Evolutionary conservation across 2,797 vertebrate species (phyloP).

Genomic region (Staurois parvus): DNA sequence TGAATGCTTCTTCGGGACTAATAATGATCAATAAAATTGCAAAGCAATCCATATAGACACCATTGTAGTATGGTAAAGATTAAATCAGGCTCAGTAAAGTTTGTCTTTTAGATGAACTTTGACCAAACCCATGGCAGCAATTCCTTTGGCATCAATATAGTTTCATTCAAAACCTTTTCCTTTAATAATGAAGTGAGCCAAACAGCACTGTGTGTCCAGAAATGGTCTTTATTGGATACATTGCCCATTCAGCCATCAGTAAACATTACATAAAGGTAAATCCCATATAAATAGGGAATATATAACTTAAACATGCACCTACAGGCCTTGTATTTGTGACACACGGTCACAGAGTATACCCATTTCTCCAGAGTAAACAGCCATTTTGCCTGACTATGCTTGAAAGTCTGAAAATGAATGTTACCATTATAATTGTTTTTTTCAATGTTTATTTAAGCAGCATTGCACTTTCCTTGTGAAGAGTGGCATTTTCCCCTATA

Average conservation of each 20-base stretch:
- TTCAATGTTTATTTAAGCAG: slow-evolving; percentile 23
- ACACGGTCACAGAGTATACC: neutral
- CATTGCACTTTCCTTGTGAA: slow-evolving; percentile 30
- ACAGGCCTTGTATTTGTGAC: neutral
- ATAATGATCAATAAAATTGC: too few relatives aligned
- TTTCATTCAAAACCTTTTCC: neutral
- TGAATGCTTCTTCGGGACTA: too few relatives aligned
- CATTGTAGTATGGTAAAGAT: too few relatives aligned
- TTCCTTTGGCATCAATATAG: too few relatives aligned
- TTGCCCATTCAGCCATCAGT: too few relatives aligned
- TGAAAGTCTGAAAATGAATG: slow-evolving; percentile 29
- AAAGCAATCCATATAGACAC: too few relatives aligned
- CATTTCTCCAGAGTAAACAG: neutral
- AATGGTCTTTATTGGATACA: too few relatives aligned
- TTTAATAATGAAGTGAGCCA: neutral
- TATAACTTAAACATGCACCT: neutral
- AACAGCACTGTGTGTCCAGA: too few relatives aligned
- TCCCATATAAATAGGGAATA: neutral
- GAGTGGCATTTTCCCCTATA: slow-evolving; percentile 3
- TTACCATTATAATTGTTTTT: neutral
- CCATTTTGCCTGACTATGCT: neutral
- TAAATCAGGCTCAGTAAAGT: too few relatives aligned
- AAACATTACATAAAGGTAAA: neutral
- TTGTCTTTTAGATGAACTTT: too few relatives aligned
- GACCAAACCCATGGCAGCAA: too few relatives aligned